Evolutionary conservation across 2,888 invertebrate genomes (phyloP).

Genomic region (Oscheius sp.): DNA sequence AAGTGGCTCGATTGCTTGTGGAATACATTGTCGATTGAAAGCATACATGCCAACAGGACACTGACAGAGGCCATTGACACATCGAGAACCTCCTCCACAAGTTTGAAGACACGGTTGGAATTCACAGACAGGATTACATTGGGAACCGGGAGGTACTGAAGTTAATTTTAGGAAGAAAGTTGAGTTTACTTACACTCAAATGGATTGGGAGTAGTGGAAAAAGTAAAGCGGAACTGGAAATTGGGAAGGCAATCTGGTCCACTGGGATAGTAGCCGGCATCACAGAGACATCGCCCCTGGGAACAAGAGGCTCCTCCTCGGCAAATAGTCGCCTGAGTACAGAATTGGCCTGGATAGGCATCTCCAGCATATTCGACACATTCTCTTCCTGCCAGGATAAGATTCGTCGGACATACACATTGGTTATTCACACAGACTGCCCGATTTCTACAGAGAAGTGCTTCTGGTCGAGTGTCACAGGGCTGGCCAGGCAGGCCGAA

Average conservation of each 20-base stretch:
- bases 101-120: conserved; percentile 55
- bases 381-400: conserved; percentile 42
- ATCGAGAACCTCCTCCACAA: conserved; percentile 65
- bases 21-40: conserved; percentile 42
- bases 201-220: conserved; percentile 20
- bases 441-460: conserved; percentile 52
- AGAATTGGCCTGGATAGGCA: conserved; percentile 59
- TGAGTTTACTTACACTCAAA: conserved; percentile 10
- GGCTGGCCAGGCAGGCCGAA: conserved; percentile 54
- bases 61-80: conserved; percentile 63
- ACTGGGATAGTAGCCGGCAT: conserved; percentile 37
- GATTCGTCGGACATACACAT: conserved; percentile 57
- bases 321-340: conserved; percentile 47
- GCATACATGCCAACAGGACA: conserved; percentile 60
- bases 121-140: conserved; percentile 64
- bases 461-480: conserved; percentile 52
- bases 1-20: conserved; percentile 26
- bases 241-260: conserved; percentile 40
- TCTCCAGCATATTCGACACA: conserved; percentile 54
- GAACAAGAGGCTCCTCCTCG: conserved; percentile 52
- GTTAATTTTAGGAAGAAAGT: not conserved
- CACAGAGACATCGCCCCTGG: conserved; percentile 47
- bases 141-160: conserved; percentile 64
- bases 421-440: conserved; percentile 54
- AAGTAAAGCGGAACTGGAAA: conserved; percentile 41